Evolutionary conservation across 2,888 invertebrate species (phyloP).

Genomic region (Tachina fera): DNA sequence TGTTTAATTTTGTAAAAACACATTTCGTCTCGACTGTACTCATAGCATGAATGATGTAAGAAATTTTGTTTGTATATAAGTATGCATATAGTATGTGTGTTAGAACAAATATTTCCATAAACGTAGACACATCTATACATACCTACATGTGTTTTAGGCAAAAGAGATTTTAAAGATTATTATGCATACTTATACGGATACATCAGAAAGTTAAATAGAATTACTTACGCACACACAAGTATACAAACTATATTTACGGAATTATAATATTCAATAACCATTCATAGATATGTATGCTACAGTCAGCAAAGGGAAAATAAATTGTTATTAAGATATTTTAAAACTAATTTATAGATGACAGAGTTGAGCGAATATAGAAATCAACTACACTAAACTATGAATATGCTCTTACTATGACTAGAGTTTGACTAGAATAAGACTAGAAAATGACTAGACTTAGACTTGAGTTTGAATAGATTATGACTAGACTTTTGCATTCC

Average conservation of each 20-base stretch:
- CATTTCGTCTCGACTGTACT: background rate
- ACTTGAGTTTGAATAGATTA: too few species aligned
- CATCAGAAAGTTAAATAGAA: conserved; percentile 34
- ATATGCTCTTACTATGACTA: background rate
- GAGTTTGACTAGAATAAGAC: too few species aligned
- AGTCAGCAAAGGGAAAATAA: background rate
- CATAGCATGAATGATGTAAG: conserved; percentile 20
- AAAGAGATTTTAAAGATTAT: conserved; percentile 58
- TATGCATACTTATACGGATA: conserved; percentile 2
- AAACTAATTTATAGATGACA: background rate
- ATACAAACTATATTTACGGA: background rate
- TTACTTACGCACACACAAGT: background rate
- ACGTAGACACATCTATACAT: background rate
- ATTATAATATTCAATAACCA: background rate
- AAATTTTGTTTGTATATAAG: conserved; percentile 26
- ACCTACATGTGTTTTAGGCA: conserved; percentile 22
- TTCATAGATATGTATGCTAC: background rate
- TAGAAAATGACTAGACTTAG: too few species aligned
- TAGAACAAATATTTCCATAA: conserved; percentile 42
- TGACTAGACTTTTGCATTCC: background rate
- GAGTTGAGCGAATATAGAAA: background rate
- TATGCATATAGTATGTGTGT: background rate
- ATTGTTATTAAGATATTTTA: conserved; percentile 8
- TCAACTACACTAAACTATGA: background rate
- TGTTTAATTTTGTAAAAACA: background rate